Evolutionary conservation across 2,888 invertebrate genomes (phyloP).

Genomic region (Merodon equestris): DNA sequence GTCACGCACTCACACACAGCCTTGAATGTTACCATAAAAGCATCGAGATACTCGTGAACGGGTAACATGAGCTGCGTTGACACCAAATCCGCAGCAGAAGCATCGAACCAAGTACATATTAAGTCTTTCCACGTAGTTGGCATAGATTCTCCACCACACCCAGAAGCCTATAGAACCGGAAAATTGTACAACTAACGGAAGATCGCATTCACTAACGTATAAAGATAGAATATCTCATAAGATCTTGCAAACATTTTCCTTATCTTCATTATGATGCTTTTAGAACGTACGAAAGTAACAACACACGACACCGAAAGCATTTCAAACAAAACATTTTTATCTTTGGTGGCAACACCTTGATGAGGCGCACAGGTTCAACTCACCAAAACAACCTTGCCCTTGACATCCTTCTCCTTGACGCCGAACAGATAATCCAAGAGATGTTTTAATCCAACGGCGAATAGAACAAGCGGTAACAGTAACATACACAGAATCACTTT

Average conservation of each 20-base stretch:
- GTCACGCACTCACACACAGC: slow-evolving; percentile 10
- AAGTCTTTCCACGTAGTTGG: too few relatives aligned
- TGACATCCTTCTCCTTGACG: slow-evolving; percentile 76
- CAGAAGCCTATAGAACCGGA: slow-evolving; percentile 49
- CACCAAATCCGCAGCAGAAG: slow-evolving; percentile 24
- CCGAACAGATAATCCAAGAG: slow-evolving; percentile 76
- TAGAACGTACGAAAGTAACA: too few relatives aligned
- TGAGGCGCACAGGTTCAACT: slow-evolving; percentile 68
- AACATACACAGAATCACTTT: slow-evolving; percentile 74
- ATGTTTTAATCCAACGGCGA: slow-evolving; percentile 76
- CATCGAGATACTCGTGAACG: slow-evolving; percentile 38
- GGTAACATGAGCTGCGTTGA: slow-evolving; percentile 48
- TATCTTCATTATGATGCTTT: too few relatives aligned
- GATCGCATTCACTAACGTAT: slow-evolving; percentile 48
- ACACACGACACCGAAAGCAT: neutral
- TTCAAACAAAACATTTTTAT: neutral
- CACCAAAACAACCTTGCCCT: slow-evolving; percentile 77
- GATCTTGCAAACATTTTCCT: too few relatives aligned
- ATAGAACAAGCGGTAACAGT: slow-evolving; percentile 74
- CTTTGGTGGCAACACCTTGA: neutral
- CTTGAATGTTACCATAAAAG: slow-evolving; percentile 17
- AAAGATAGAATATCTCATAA: too few relatives aligned
- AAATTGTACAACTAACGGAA: slow-evolving; percentile 25
- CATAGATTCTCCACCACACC: slow-evolving; percentile 10
- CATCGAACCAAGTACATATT: neutral